A percentile compares a stretch with the other conserved stretches of the same genome.
These are phyloP conservation scores for Irena cyanogastra DNA, from an alignment of 2,113 vertebrate genomes.

Conservation along the genomic window DNA sequence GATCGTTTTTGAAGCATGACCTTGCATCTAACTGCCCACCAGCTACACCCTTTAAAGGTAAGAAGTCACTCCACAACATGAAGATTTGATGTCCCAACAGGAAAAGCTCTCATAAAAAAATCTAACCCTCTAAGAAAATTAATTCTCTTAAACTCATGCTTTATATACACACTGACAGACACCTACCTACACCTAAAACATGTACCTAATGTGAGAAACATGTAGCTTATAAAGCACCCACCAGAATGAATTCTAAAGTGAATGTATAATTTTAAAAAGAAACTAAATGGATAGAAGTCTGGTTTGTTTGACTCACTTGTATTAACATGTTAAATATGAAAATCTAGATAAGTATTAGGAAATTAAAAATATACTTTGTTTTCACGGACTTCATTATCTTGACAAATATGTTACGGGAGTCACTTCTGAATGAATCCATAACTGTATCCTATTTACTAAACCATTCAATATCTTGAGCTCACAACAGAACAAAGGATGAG, in stretches of 20 bases:
- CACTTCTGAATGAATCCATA: neutral
- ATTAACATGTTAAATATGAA: neutral
- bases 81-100: neutral
- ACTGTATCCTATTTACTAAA: neutral
- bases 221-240: neutral
- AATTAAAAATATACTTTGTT: neutral
- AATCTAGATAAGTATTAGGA: neutral
- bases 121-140: neutral
- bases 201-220: neutral
- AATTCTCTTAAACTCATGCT: neutral
- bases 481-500: neutral
- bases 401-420: neutral
- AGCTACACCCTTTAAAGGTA: neutral
- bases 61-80: neutral
- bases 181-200: neutral
- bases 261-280: neutral
- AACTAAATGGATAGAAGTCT: neutral
- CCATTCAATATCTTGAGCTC: neutral
- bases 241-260: neutral
- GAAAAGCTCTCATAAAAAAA: neutral
- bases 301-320: neutral
- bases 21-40: neutral
- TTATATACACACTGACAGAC: neutral
- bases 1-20: neutral
- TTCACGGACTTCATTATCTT: neutral